Percentiles rank a stretch among this genome's conserved stretches.
phyloP scores from a whole-genome alignment of 1,140 invertebrate species.

The Coboldia fuscipes region DNA sequence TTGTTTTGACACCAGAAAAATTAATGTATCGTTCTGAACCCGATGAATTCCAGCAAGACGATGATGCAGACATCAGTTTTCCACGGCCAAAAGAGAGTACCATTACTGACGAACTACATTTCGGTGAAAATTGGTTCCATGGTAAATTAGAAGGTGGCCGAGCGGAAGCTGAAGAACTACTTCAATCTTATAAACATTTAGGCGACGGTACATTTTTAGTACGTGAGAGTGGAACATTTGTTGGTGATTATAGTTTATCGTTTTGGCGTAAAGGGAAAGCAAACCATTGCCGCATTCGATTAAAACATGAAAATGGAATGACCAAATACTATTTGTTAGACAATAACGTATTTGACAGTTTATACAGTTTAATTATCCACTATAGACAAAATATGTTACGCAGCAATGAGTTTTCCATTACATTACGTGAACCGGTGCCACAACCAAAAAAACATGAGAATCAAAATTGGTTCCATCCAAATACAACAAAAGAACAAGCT shows the following conservation, averaged over 20 bases:
- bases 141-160: conserved; percentile 60
- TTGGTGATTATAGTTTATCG: conserved; percentile 87
- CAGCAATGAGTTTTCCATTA: conserved; percentile 72
- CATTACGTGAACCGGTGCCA: conserved; percentile 74
- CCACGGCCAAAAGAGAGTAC: conserved; percentile 17
- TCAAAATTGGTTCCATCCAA: conserved; percentile 83
- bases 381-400: conserved; percentile 70
- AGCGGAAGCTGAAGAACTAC: conserved; percentile 36
- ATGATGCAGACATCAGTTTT: conserved; percentile 6
- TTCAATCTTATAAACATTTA: conserved; percentile 59
- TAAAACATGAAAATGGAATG: conserved; percentile 70
- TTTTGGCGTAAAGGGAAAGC: conserved; percentile 80
- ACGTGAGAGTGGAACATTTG: conserved; percentile 84
- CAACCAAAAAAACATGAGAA: conserved; percentile 86
- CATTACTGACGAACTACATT: conserved; percentile 70
- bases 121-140: conserved; percentile 91
- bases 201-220: conserved; percentile 93
- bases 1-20: conserved; percentile 77
- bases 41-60: conserved; percentile 9
- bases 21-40: conserved; percentile 48
- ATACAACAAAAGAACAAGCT: conserved; percentile 53
- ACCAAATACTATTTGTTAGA: conserved; percentile 86
- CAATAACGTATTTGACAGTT: conserved; percentile 70
- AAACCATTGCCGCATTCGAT: conserved; percentile 82
- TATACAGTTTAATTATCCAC: conserved; percentile 82